phyloP scores from a whole-genome alignment of 2,888 invertebrate genomes.

The Chrysolina americana region DNA sequence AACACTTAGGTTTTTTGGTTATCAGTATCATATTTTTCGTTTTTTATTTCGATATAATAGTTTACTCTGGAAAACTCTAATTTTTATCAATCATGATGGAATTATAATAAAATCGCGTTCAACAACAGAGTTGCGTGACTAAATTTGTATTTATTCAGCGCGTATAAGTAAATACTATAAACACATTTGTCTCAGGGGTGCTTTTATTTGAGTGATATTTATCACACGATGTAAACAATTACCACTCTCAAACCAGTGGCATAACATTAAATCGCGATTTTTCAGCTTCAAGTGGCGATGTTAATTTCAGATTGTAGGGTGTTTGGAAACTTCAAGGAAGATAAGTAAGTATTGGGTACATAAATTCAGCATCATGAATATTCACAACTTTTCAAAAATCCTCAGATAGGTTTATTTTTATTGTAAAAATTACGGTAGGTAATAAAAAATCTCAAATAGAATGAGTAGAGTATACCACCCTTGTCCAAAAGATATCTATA shows the following conservation, averaged over 20 bases:
- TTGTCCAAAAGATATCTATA: no score
- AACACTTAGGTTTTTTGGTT: no score
- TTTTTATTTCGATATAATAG: no score
- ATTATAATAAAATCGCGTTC: slow-evolving; percentile 36
- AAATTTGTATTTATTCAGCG: slow-evolving; percentile 33
- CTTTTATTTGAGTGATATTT: slow-evolving; percentile 33
- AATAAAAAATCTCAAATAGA: no score
- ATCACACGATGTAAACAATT: slow-evolving; percentile 36
- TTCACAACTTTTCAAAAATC: no score
- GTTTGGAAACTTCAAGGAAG: no score
- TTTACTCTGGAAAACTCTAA: slow-evolving; percentile 12
- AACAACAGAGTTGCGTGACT: slow-evolving; percentile 40
- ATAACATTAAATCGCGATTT: not conserved
- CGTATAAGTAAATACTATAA: slow-evolving; percentile 44
- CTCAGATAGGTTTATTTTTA: no score
- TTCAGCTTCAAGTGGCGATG: not conserved
- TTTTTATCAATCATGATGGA: slow-evolving; percentile 33
- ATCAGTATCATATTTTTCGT: no score
- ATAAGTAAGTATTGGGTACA: no score
- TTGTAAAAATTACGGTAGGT: no score
- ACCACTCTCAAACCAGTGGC: slow-evolving; percentile 10
- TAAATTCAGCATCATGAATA: no score
- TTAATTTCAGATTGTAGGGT: not conserved
- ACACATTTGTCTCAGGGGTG: slow-evolving; percentile 43
- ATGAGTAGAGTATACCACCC: no score